phyloP scores from a whole-genome alignment of 2,797 vertebrate genomes.

The Microcaecilia unicolor region DNA sequence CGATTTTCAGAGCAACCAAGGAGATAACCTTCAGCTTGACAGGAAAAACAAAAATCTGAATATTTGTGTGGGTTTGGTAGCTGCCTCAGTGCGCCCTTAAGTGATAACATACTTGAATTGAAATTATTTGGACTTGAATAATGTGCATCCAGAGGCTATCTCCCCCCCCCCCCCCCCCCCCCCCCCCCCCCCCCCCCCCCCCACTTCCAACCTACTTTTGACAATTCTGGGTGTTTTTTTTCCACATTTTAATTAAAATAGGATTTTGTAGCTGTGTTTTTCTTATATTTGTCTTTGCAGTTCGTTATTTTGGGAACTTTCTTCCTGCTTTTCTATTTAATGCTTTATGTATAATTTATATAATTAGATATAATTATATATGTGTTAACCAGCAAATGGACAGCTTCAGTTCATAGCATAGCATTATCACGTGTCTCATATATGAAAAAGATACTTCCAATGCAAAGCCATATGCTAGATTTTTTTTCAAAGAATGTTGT shows the following conservation, averaged over 20 bases:
- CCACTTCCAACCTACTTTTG: conserved; percentile 26
- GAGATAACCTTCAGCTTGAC: conserved; percentile 97
- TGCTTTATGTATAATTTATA: no score
- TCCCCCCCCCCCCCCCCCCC: conserved; percentile 35
- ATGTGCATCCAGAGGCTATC: conserved; percentile 28
- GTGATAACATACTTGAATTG: conserved; percentile 44
- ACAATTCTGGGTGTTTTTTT: conserved; percentile 28
- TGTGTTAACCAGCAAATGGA: no score
- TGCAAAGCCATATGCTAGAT: no score
- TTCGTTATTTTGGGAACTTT: no score
- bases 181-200: conserved; percentile 34
- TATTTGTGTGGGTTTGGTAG: conserved; percentile 54
- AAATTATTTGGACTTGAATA: conserved; percentile 36
- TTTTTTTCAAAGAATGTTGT: no score
- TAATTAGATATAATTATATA: no score
- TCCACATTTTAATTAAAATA: conserved; percentile 15
- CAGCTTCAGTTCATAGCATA: no score
- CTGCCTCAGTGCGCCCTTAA: conserved; percentile 33
- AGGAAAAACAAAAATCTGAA: conserved; percentile 81
- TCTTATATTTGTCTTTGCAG: no score
- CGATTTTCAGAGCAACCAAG: conserved; percentile 77
- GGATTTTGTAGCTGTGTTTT: conserved; percentile 10
- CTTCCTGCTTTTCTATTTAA: no score
- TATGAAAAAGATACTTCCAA: no score
- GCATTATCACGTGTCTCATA: no score